Evolutionary conservation across 2,797 vertebrate species (phyloP), one percentile per base, ranked within the genome.

Genomic region (Ciconia nigra): DNA sequence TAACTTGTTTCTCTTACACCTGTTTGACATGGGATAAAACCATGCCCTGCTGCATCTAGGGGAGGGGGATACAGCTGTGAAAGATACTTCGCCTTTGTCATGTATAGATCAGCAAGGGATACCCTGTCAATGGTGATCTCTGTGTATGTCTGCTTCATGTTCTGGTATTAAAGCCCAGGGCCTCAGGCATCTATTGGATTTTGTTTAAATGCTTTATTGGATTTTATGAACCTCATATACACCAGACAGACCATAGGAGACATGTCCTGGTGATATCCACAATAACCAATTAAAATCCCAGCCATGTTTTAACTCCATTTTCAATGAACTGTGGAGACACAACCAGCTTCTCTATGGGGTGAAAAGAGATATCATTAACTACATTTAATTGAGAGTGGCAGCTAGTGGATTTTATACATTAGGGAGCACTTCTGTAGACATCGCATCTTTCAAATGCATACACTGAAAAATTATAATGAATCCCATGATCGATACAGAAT

Each of bases 341-440:
- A 87, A 9, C 69, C 16, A 42, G 88, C 83, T 91, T 83, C 51
- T 74, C 79, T 86, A 62, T 71, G 87, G 92, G 89, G 61, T 83
- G 95, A 96, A 57, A 82, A 89, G 84, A 92, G 90, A 97, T 94
- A 96, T 97, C 92, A 96, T 97, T 97, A 97, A 95, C 90, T 93
- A 55, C 78, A 65, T 91, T 96, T 97, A 97, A 97, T 97, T 96
- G 93, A 93, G 87, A 96, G 87, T 94, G 94, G 95, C 96, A 93
- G 93, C 72, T 87, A 96, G 93, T 93, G 95, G 89, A 89, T 97
- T 97, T 96, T 91, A 89, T 96, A 94, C 95, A 69, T 96, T 91
- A 94, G 96, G 96, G 96, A 97, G 87, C 92, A 96, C 84, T 97
- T 97, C 76, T 88, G 65, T 83, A 96, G 97, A 88, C 90, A 95